A percentile compares a stretch with the other conserved stretches of the same genome.
These are phyloP conservation scores for Mixornis gularis DNA, from an alignment of 2,113 vertebrate species.

Conservation along the genomic window DNA sequence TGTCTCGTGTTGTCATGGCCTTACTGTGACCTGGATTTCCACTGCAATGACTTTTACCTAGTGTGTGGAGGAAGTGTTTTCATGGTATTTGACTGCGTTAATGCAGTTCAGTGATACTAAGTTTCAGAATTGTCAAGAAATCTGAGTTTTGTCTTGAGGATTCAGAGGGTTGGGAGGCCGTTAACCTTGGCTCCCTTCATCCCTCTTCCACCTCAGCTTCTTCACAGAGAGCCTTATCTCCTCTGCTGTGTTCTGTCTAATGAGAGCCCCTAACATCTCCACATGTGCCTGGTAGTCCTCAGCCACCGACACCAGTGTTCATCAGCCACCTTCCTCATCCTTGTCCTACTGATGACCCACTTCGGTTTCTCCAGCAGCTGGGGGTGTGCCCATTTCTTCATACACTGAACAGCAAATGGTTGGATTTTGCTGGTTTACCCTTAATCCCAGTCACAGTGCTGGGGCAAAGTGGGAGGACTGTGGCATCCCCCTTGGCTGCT, in stretches of 20 bases:
- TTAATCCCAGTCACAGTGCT: not conserved
- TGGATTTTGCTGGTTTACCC: not conserved
- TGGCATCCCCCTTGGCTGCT: not conserved
- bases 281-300: not conserved
- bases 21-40: not conserved
- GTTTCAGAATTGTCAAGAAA: not conserved
- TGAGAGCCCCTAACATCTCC: not conserved
- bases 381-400: not conserved
- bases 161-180: not conserved
- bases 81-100: not conserved
- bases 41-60: not conserved
- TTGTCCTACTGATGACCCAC: not conserved
- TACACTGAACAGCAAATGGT: not conserved
- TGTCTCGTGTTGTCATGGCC: not conserved
- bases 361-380: not conserved
- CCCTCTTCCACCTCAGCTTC: not conserved
- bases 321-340: not conserved
- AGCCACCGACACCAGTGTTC: not conserved
- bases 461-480: not conserved
- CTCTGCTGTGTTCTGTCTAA: not conserved
- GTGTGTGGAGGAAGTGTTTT: not conserved
- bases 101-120: not conserved
- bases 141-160: not conserved
- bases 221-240: not conserved
- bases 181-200: not conserved